Evolutionary conservation across 2,888 invertebrate species (phyloP).

Genomic region (Mongoloraphidia duomilia): DNA sequence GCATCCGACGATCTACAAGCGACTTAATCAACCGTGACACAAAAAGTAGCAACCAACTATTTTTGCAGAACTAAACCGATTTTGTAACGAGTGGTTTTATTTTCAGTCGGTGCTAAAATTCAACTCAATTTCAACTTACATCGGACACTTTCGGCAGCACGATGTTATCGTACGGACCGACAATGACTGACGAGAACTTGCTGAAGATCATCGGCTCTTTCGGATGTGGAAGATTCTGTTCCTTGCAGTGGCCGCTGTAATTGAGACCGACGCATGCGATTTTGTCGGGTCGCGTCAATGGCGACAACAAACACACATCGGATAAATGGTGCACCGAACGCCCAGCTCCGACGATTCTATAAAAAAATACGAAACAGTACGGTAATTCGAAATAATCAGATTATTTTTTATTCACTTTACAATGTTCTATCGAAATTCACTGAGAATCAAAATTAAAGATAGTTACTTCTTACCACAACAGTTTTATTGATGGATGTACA

Average conservation of each 20-base stretch:
- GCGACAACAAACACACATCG: conserved; percentile 49
- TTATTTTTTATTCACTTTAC: too few relatives aligned
- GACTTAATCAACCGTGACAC: too few relatives aligned
- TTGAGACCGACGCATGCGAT: conserved; percentile 75
- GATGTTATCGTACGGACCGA: conserved; percentile 57
- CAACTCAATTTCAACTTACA: conserved; percentile 28
- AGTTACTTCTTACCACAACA: too few relatives aligned
- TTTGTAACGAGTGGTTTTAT: background rate
- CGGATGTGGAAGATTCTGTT: conserved; percentile 55
- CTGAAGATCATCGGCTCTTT: conserved; percentile 73
- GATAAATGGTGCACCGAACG: conserved; percentile 36
- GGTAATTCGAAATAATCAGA: too few relatives aligned
- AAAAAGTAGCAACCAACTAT: background rate
- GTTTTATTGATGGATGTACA: too few relatives aligned
- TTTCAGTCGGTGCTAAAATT: background rate
- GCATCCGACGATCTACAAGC: too few relatives aligned
- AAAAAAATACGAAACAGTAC: conserved; percentile 11
- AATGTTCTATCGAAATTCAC: too few relatives aligned
- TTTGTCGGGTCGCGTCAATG: conserved; percentile 68
- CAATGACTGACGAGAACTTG: conserved; percentile 68
- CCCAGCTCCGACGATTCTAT: conserved; percentile 37
- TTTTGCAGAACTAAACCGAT: too few relatives aligned
- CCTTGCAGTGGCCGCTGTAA: conserved; percentile 73
- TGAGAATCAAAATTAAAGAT: too few relatives aligned
- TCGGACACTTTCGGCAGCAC: conserved; percentile 44